Evolutionary conservation across 1,140 invertebrate genomes (phyloP), one percentile per base, ranked within the genome.

Genomic region (Cepaea nemoralis): DNA sequence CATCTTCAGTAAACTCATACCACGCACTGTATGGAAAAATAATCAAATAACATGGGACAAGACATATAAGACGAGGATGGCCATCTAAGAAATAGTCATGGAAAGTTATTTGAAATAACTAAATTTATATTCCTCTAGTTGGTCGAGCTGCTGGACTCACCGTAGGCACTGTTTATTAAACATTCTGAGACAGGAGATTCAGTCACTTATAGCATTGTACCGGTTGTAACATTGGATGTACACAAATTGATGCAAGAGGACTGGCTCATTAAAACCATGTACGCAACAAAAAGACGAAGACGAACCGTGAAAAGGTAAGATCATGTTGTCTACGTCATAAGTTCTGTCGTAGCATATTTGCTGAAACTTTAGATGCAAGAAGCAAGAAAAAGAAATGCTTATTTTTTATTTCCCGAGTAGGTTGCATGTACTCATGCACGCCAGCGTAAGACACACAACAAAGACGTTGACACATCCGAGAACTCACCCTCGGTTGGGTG

Each of bases 261-360:
- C 66, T 89, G 88, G 88, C 87, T 89, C 16, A 89, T 88, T 27
- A 88, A 85, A 76, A 98, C 97, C 86, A 97, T 98, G 88, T 98
- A 98, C 91, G 97, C 97, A 80, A 98, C 97, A 79, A 98, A 98
- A 91, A 92, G 97, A 87, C 93, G 97, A 89, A 93, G 97, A 88
- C 93, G 97, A 87, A 98, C 97, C 92, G 97, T 96, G 85, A 98
- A 98, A 93, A 98, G 96, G 97, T 98, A 92, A 93, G 93, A 82
- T 35, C 37, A 22, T 35, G 35, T 12, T 55, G n/a, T 3, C n/a
- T 6, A 24, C 31, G 27, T 63, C 42, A 5, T 55, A 2, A 22
- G 50, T 55, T 55, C 19, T 55, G 5, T 55, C 50, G 3, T n/a
- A n/a, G n/a, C n/a, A n/a, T n/a, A n/a, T n/a, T 22, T 14, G 50